Evolutionary conservation across 2,888 invertebrate genomes (phyloP).

Genomic region (Sisyra nigra): DNA sequence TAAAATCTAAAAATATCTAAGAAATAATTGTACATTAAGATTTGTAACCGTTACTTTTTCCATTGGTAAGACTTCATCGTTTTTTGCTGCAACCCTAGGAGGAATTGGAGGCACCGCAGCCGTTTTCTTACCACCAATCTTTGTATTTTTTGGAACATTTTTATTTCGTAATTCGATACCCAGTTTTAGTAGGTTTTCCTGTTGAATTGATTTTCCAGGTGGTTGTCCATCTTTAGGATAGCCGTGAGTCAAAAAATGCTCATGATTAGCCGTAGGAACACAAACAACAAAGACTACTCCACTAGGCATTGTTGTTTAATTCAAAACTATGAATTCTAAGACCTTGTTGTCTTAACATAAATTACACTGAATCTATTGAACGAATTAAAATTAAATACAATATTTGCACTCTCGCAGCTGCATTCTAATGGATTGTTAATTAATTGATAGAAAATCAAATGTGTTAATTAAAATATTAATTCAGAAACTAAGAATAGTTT

Average conservation of each 20-base stretch:
- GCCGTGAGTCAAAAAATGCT: conserved; percentile 40
- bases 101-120: conserved; percentile 11
- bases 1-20: conserved; percentile 32
- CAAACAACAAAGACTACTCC: conserved; percentile 53
- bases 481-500: too few relatives aligned
- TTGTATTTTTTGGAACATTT: conserved; percentile 8
- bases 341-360: too few relatives aligned
- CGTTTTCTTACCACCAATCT: conserved; percentile 3
- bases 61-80: conserved; percentile 38
- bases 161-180: conserved; percentile 28
- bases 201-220: neutral
- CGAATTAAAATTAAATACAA: too few relatives aligned
- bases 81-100: conserved; percentile 23
- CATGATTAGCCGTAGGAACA: conserved; percentile 50
- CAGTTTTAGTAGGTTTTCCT: conserved; percentile 24
- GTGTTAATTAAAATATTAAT: too few relatives aligned
- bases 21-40: conserved; percentile 5
- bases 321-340: neutral
- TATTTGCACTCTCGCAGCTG: too few relatives aligned
- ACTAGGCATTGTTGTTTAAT: conserved; percentile 1
- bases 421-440: too few relatives aligned
- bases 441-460: too few relatives aligned
- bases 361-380: too few relatives aligned
- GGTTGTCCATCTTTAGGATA: conserved; percentile 11
- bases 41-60: conserved; percentile 36